These are phyloP conservation scores for Rhaphigaster nebulosa DNA, from an alignment of 2,888 invertebrate genomes.

Conservation along the genomic window DNA sequence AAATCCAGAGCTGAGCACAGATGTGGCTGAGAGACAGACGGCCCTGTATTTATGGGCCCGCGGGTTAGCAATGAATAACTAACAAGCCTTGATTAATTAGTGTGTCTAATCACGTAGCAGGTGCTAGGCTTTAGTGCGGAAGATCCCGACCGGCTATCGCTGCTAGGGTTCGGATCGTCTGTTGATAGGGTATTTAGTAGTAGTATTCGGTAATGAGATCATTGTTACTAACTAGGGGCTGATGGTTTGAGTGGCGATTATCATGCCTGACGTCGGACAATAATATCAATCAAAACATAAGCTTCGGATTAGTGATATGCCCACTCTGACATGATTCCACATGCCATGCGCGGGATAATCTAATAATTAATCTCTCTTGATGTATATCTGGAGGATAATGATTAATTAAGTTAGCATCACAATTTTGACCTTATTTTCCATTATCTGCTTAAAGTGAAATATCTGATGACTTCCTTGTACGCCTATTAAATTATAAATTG, in stretches of 20 bases:
- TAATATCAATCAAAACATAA: constrained; percentile 10
- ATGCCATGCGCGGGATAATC: background rate
- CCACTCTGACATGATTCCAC: background rate
- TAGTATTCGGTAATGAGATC: background rate
- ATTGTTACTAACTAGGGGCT: background rate
- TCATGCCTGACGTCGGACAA: background rate
- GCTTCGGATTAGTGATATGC: background rate
- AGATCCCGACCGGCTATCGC: background rate
- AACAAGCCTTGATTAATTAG: constrained; percentile 49
- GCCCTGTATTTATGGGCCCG: constrained; percentile 29
- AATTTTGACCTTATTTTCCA: too few relatives aligned
- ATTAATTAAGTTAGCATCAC: too few relatives aligned
- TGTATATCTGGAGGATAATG: background rate
- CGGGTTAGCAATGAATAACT: constrained; percentile 44
- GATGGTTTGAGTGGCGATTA: background rate
- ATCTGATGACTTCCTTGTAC: too few relatives aligned
- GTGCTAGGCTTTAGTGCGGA: constrained; percentile 25
- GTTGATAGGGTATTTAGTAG: background rate
- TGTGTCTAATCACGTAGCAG: constrained; percentile 43
- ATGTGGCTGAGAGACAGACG: constrained; percentile 44
- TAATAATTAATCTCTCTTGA: background rate
- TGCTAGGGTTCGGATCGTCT: background rate
- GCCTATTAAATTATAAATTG: too few relatives aligned
- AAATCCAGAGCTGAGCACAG: constrained; percentile 18
- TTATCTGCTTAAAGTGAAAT: too few relatives aligned